Evolutionary conservation across 2,888 invertebrate genomes (phyloP), one percentile per base, ranked within the genome.

Genomic region (Timandra comae): DNA sequence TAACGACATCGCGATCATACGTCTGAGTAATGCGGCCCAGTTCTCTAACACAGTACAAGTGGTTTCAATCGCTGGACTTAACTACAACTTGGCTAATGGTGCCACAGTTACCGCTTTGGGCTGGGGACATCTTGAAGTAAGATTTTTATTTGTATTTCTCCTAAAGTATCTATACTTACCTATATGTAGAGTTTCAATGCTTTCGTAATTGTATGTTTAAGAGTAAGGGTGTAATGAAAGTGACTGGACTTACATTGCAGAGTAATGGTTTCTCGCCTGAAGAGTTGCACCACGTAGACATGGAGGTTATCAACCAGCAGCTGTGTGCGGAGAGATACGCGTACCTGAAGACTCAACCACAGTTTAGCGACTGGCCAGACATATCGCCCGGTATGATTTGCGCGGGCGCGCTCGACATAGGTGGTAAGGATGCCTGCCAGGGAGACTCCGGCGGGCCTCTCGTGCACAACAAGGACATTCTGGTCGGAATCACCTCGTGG

Each of bases 361-460:
- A 55, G n/a, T 59, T 16, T 41, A 13, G 19, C 19, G 7, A 12
- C 34, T 64, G 35, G 55, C 62, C 50, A 9, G 55, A 56, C 19
- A 53, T 80, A 19, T 71, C 72, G 2, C 46, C 46, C 4, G 58
- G 59, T 32, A 80, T 81, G 79, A 30, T 80, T 33, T 81, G 81
- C 49, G 68, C 79, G 4, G 81, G 81, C 12, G 29, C 66, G 8
- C 42, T 72, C 3, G 60, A 76, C 16, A 43, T 64, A 2, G 69
- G 71, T 0, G 72, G 71, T 22, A 52, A 45, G 40, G 78, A 75
- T 44, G 60, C 73, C 4, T 81, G 81, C 52, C 73, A 82, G 58
- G 87, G 86, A n/a, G 87, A 88, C 64, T 79, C 81, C 30, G 88
- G 87, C 6, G 87, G 87, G 10, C 87, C 87, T n/a, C 57, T 87